Conservation (phyloP, 2,888 invertebrate genomes). For the Xestia rhomboidea region DNA sequence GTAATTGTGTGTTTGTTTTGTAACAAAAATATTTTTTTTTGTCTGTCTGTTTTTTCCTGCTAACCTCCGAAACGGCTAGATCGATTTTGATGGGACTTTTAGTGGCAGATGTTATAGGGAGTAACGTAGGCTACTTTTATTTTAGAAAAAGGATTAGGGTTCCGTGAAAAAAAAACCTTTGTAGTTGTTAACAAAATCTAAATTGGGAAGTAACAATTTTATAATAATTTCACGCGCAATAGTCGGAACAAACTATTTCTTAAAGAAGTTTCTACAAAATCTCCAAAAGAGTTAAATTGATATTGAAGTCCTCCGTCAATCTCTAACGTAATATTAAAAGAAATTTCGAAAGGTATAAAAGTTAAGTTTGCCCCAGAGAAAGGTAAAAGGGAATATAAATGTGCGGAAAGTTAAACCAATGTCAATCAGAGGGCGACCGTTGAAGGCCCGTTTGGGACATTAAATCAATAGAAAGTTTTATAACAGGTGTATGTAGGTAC, state of each 20-base stretch:
- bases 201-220: too few relatives aligned
- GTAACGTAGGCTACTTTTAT: too few relatives aligned
- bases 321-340: slow-evolving; percentile 39
- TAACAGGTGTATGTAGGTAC: slow-evolving; percentile 31
- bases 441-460: slow-evolving; percentile 47
- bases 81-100: too few relatives aligned
- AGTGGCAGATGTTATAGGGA: too few relatives aligned
- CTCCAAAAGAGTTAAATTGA: slow-evolving; percentile 23
- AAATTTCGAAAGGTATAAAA: slow-evolving; percentile 48
- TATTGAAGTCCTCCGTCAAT: slow-evolving; percentile 35
- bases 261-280: background rate
- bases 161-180: too few relatives aligned
- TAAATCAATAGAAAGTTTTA: slow-evolving; percentile 59
- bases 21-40: too few relatives aligned
- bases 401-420: slow-evolving; percentile 59
- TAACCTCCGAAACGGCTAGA: too few relatives aligned
- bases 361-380: slow-evolving; percentile 36
- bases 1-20: too few relatives aligned
- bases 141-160: too few relatives aligned
- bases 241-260: background rate
- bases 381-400: slow-evolving; percentile 54
- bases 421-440: slow-evolving; percentile 56
- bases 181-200: too few relatives aligned
- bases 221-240: too few relatives aligned
- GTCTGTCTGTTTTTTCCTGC: too few relatives aligned